phyloP scores from a whole-genome alignment of 2,888 invertebrate genomes.

The Leptinotarsa tumamoca region DNA sequence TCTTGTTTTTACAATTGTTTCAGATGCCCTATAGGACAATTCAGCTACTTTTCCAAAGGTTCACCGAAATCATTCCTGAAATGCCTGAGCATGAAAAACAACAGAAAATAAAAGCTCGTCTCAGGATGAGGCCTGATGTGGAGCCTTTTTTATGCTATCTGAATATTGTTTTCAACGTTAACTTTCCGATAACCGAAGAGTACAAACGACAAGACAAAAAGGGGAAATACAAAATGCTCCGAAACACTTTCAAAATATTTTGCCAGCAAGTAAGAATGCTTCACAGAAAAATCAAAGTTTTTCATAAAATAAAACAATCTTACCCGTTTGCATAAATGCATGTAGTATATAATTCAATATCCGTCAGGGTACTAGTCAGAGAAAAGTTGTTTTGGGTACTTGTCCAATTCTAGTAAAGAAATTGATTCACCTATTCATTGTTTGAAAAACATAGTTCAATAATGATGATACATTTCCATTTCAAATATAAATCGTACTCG shows the following conservation, averaged over 20 bases:
- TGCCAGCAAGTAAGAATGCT: slow-evolving; percentile 61
- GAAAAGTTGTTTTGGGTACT: too few relatives aligned
- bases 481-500: too few relatives aligned
- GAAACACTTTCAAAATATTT: slow-evolving; percentile 65
- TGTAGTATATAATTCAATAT: too few relatives aligned
- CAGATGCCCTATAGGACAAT: slow-evolving; percentile 64
- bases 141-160: slow-evolving; percentile 65
- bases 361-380: too few relatives aligned
- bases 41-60: slow-evolving; percentile 65
- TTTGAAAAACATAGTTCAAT: too few relatives aligned
- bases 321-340: too few relatives aligned
- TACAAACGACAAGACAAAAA: slow-evolving; percentile 54
- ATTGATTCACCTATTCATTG: too few relatives aligned
- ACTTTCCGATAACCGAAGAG: slow-evolving; percentile 58
- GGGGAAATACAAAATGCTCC: slow-evolving; percentile 57
- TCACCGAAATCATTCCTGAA: slow-evolving; percentile 61
- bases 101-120: slow-evolving; percentile 59
- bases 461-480: too few relatives aligned
- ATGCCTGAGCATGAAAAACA: slow-evolving; percentile 62
- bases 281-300: not conserved
- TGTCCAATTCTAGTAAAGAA: too few relatives aligned
- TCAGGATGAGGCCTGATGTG: slow-evolving; percentile 59
- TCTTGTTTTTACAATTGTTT: not conserved
- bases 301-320: too few relatives aligned
- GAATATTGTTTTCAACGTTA: slow-evolving; percentile 68